Base-by-base conservation (phyloP, 1,140 invertebrate species). In the Euwallacea similis region DNA sequence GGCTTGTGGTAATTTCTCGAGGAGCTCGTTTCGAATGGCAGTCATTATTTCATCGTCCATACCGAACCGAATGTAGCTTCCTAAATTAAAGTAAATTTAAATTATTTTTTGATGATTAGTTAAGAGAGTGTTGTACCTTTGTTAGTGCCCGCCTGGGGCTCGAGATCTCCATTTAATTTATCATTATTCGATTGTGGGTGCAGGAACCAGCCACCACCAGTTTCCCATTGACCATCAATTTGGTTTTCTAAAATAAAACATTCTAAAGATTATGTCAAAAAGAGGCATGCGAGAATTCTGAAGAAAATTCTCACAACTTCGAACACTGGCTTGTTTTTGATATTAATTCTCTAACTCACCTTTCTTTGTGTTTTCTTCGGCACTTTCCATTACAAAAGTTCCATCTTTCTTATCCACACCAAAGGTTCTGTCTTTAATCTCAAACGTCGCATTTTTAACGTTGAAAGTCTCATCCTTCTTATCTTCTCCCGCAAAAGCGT, bases 41-140 rank as follows among this genome's bases (percentile, higher is more conserved):
- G 87, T 84, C 70, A 90, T 88, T 76, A 88, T 88, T 75, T 90
- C 90, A 74, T 90, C 89, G 76, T 91, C 88, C 63, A 90, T 83
- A 33, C 83, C 83, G 70, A 88, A 87, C 2, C 85, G 85, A 46
- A 88, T 85, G 33, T 84, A 84, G 78, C 85, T 86, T 42, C 83
- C 82, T n/a, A 80, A 15, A 71, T 44, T 82, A 13, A 66, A 41
- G 21, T 47, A 3, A 0, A 15, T 58, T 10, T 16, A 58, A 58
- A 58, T 15, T 15, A 58, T 21, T 58, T 9, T 13, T 16, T 33
- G 4, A 2, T n/a, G 13, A 63, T 0, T 11, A 16, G 6, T 47
- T 16, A 8, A 56, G 0, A n/a, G 54, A 61, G 13, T 55, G 16
- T 6, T 47, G 33, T 64, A 70, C 68, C 60, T 70, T 63, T 72